Evolutionary conservation across 2,888 invertebrate species (phyloP), one percentile per base, ranked within the genome.

Genomic region (Deilephila elpenor): DNA sequence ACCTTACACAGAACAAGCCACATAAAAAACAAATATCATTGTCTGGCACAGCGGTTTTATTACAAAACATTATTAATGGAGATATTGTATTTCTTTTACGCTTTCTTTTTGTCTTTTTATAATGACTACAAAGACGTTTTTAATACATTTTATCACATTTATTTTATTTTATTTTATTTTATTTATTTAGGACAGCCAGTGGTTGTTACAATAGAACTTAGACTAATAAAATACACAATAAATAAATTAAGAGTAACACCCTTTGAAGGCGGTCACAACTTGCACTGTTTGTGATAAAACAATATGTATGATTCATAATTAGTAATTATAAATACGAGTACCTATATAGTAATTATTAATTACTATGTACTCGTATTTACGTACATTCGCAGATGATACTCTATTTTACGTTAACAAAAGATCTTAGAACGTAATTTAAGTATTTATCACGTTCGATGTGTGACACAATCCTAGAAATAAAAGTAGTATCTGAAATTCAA

Each of bases 1-100:
- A 67, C 67, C 51, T 51, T 7, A 51, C 29, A 60, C 25, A 67
- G 72, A 72, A 74, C 71, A 80, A 79, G 81, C 77, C 75, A 77
- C 78, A 78, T 8, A 11, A 75, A 72, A 20, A 60, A 60, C 60
- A 14, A 67, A 44, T 51, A 6, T 67, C 25, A 67, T 67, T 64
- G 4, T 64, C 67, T 17, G 14, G 44, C 51, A 51, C 44, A 67
- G 25, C 5, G 44, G 17, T 67, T 67, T 67, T 20, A 20, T 6
- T 7, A 37, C 14, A 19, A 25, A 51, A 51, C 44, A 20, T 44
- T 44, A n/a, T 37, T 34, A 64, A 64, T 11, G 7, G 11, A 17
- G 14, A 25, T 51, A 25, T 8, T n/a, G 8, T 8, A 17, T 25
- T 51, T 14, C 20, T 51, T 67, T 20, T 44, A 64, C 19, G 17